Percentiles rank a stretch among this genome's conserved stretches.
These are phyloP conservation scores for Willowsia nigromaculata DNA, from an alignment of 2,888 invertebrate species.

Conservation along the genomic window DNA sequence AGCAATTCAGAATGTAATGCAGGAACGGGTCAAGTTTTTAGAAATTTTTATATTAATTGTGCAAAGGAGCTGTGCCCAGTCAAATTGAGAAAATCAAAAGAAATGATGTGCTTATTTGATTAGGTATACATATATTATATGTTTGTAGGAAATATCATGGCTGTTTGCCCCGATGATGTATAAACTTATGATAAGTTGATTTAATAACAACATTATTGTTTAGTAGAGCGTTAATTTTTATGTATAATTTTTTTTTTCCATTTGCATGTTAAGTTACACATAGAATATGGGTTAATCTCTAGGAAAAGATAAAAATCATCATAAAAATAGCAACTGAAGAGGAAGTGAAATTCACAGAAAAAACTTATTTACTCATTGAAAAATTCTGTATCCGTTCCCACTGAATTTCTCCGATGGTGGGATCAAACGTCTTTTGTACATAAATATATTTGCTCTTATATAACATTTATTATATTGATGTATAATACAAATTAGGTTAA, in stretches of 20 bases:
- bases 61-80: neutral
- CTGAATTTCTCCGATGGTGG: conserved; percentile 53
- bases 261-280: conserved; percentile 31
- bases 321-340: conserved; percentile 50
- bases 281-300: neutral
- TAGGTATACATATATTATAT: neutral
- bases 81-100: neutral
- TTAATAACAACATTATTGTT: neutral
- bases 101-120: conserved; percentile 1
- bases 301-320: conserved; percentile 23
- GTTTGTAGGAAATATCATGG: conserved; percentile 3
- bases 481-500: conserved; percentile 8
- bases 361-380: conserved; percentile 60
- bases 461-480: conserved; percentile 30
- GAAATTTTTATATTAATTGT: neutral
- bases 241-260: conserved; percentile 46
- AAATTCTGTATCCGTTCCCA: conserved; percentile 50
- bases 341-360: conserved; percentile 10
- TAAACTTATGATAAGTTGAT: conserved; percentile 1
- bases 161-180: conserved; percentile 22
- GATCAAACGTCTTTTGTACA: conserved; percentile 66
- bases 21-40: conserved; percentile 18
- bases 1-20: neutral
- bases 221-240: conserved; percentile 28
- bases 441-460: conserved; percentile 79